Evolutionary conservation across 1,140 invertebrate species (phyloP), one percentile per base, ranked within the genome.

Genomic region (Augochlora pura): DNA sequence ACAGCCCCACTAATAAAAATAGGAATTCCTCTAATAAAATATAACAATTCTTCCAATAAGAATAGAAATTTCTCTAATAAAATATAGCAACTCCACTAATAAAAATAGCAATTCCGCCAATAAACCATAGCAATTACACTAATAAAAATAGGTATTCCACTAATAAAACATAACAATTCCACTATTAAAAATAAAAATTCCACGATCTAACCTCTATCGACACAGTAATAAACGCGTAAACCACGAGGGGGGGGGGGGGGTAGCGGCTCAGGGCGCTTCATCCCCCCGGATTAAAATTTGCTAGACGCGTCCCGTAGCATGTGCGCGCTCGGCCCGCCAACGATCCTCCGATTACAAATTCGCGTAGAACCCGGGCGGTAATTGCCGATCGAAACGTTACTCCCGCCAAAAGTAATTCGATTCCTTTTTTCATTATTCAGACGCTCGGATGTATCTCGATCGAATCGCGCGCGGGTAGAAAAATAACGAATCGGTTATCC

Each of bases 361-460:
- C 14, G 38, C 14, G 21, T n/a, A 66, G 65, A 52, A 25, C 65
- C 18, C n/a, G n/a, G 39, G 54, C 46, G 76, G 76, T 72, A 64
- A 72, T 72, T 78, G 76, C 49, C 60, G 38, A 12, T 42, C 46
- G 32, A 39, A 77, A 77, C 76, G 39, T 49, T 67, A 52, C 42
- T 42, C 74, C 65, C 14, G 4, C 76, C 23, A 54, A 63, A 54
- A 63, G 18, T 60, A 63, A 72, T 78, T 64, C 76, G 76, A 78
- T 78, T 78, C 38, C 38, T 70, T 78, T 78, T 78, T 78, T 65
- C 60, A 78, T 78, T 78, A 72, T 78, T 78, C 76, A 72, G 54
- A 78, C 72, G 72, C 52, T 46, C n/a, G n/a, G n/a, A 32, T 10
- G 38, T 23, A 16, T n/a, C n/a, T 16, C 9, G 52, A 63, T 70